A percentile compares a stretch with the other conserved stretches of the same genome.
Conservation (phyloP, 1,140 invertebrate species). For the Trachymyrmex cornetzi region DNA sequence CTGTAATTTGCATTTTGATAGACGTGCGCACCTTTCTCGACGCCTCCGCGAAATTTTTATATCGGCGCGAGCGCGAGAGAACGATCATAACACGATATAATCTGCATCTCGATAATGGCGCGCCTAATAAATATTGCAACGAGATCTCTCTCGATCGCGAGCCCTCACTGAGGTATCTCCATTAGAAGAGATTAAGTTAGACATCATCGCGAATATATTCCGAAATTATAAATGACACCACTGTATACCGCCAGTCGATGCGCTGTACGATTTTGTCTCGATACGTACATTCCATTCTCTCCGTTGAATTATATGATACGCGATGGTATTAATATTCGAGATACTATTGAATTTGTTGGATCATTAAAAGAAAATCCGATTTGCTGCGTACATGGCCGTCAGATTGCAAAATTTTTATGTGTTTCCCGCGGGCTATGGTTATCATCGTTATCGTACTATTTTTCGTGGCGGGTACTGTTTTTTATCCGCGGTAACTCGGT, state of each 20-base stretch:
- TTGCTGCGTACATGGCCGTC: not conserved
- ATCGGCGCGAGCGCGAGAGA: not conserved
- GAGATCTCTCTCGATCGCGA: not conserved
- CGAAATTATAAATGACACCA: conserved; percentile 23
- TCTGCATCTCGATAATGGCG: conserved; percentile 25
- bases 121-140: conserved; percentile 32
- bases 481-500: conserved; percentile 15
- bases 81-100: conserved; percentile 46
- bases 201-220: not conserved
- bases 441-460: conserved; percentile 32
- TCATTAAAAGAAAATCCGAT: conserved; percentile 7
- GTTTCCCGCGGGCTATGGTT: conserved; percentile 7
- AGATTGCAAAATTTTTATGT: conserved; percentile 37
- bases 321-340: conserved; percentile 34
- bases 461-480: conserved; percentile 8
- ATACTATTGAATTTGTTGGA: conserved; percentile 43
- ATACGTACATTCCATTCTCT: not conserved
- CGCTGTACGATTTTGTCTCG: not conserved
- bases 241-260: not conserved
- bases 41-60: conserved; percentile 39
- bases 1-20: conserved; percentile 63
- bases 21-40: conserved; percentile 31
- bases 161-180: not conserved
- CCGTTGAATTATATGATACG: not conserved
- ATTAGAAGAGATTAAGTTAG: conserved; percentile 19